Evolutionary conservation across 2,888 invertebrate genomes (phyloP), one percentile per base, ranked within the genome.

Genomic region (Leucoma salicis): DNA sequence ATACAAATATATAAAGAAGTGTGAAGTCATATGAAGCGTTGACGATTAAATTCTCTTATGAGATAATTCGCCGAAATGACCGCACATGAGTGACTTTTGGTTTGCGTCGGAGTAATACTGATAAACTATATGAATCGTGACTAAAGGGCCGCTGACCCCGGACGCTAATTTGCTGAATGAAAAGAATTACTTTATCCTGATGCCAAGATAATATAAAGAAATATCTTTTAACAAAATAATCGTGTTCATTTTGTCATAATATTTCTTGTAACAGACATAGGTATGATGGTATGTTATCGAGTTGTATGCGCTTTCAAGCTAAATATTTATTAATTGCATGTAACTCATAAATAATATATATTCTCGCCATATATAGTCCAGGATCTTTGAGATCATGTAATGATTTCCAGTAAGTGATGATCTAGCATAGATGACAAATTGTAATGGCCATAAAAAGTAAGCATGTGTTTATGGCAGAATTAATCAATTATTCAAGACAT

Each of bases 121-220:
- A 34, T 53, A 39, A 29, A 52, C 35, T 31, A 50, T 41, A 43
- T 40, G 44, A 35, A 34, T 46, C 49, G 49, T 48, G 51, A 60
- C 57, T 50, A 49, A 56, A 62, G 61, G 70, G 58, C 52, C 70
- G 66, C 46, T 52, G 74, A 76, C 74, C 77, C 57, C 74, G 74
- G 75, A 74, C 62, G 32, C 42, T 38, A 46, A 48, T 56, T 46
- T 43, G 38, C 55, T 48, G 57, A 65, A 65, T 49, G 54, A 62
- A 59, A 61, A 51, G 61, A 65, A 42, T 57, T 39, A 49, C 53
- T 43, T 57, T 25, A 64, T 54, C 58, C 63, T 63, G 62, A 55
- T 66, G 61, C 58, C 60, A 49, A 60, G 21, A 5, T 8, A 1
- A 8, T 21, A 3, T 8, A 21, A 21, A 21, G 8, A 21, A 3